Evolutionary conservation across 2,113 vertebrate species (phyloP), one percentile per base, ranked within the genome.

Genomic region (Bostrychus sinensis): DNA sequence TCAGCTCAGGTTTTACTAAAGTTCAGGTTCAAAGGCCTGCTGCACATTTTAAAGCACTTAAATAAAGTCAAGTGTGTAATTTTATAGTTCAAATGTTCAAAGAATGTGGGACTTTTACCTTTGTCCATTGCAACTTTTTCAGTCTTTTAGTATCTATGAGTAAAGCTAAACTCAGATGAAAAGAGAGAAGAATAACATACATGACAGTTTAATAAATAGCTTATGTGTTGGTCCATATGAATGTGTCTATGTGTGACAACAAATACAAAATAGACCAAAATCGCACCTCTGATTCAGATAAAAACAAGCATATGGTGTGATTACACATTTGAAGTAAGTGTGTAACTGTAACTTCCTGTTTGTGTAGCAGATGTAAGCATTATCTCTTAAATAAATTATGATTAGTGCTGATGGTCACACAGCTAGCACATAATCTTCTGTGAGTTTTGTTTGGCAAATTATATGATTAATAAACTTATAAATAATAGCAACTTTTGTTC

Each of bases 81-180:
- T 48, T 38, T 78, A 13, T 6, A 32, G 42, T 10, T 67, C 38
- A 41, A 19, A 16, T 43, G 45, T 74, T 65, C 56, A 39, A 39
- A 7, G 13, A 39, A 39, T 39, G 13, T 16, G 14, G 13, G 14
- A n/a, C 37, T 14, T 14, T 39, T 39, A 5, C 5, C 7, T 19
- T 17, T 42, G 39, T 45, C 7, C 22, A 20, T 43, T 43, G 8
- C 17, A 19, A 20, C 1, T 17, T 42, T 42, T n/a, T n/a, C n/a
- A n/a, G n/a, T n/a, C n/a, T n/a, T n/a, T n/a, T n/a, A n/a, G n/a
- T n/a, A n/a, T n/a, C n/a, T n/a, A n/a, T n/a, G n/a, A n/a, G n/a
- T n/a, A n/a, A n/a, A n/a, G n/a, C n/a, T n/a, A n/a, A n/a, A n/a
- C 32, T 34, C 32, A 34, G 32, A 34, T 8, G 32, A 34, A 34